A percentile compares a stretch with the other conserved stretches of the same genome.
These are phyloP conservation scores for Heterochromis multidens DNA, from an alignment of 2,113 vertebrate genomes.

Conservation along the genomic window DNA sequence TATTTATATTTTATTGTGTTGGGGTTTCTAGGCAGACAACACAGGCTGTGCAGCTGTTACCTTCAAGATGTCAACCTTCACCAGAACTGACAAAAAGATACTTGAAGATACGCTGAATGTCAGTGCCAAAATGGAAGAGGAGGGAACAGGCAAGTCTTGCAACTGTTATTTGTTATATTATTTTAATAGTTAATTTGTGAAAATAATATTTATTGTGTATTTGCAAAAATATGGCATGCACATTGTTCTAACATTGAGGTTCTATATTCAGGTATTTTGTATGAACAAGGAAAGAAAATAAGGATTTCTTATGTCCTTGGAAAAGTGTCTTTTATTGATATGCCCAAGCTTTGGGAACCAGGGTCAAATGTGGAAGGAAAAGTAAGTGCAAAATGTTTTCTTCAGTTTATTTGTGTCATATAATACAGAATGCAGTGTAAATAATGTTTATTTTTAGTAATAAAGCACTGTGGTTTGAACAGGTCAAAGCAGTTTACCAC, in stretches of 20 bases:
- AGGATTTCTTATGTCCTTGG: slow-evolving; percentile 43
- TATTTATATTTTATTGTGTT: not conserved
- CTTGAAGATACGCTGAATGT: not conserved
- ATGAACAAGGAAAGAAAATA: not conserved
- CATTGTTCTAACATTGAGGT: not conserved
- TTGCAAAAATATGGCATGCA: not conserved
- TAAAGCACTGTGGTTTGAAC: not conserved
- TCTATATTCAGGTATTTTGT: slow-evolving; percentile 22
- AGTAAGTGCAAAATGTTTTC: slow-evolving; percentile 12
- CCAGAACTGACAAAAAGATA: not conserved
- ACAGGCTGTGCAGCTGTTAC: slow-evolving; percentile 52
- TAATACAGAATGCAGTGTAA: not conserved
- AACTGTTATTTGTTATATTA: not conserved
- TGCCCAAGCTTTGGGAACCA: slow-evolving; percentile 47
- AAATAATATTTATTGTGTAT: not conserved
- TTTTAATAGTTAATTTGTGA: not conserved
- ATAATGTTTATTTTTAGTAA: not conserved
- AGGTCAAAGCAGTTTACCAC: not conserved
- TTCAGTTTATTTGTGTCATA: not conserved
- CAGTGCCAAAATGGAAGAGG: slow-evolving; percentile 42
- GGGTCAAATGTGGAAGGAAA: slow-evolving; percentile 57
- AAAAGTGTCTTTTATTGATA: slow-evolving; percentile 56
- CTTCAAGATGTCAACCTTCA: slow-evolving; percentile 44
- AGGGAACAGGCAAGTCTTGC: slow-evolving; percentile 64
- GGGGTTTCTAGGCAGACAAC: slow-evolving; percentile 14